Evolutionary conservation across 2,888 invertebrate genomes (phyloP), one percentile per base, ranked within the genome.

Genomic region (Drosophila sordidula): DNA sequence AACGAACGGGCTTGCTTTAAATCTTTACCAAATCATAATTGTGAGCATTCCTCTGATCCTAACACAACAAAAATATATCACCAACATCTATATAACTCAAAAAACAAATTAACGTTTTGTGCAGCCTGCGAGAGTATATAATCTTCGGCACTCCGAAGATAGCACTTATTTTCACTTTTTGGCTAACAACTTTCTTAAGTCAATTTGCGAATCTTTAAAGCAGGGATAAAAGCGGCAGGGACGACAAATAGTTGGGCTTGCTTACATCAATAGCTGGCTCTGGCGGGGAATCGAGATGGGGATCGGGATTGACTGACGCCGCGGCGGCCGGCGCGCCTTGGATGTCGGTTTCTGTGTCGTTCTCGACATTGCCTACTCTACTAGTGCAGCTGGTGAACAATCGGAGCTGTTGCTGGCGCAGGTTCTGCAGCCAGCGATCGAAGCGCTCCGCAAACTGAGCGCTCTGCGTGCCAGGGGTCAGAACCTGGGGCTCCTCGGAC

Each of bases 351-450:
- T 56, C 68, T 51, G 58, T 55, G 41, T 84, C 83, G 49, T 58
- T 78, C 54, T 80, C 83, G 57, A 83, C 46, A 70, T 78, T 67
- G 68, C 49, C 86, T 74, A 86, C 78, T 67, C 80, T 83, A 78
- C 83, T 84, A 51, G 83, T 84, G 61, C 83, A 84, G 70, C 86
- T 84, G 86, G 78, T 76, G 80, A 86, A 84, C 63, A 82, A 52
- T 39, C 85, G 65, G n/a, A 70, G 71, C 54, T 85, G 82, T 52
- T 82, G 82, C 71, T 85, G 82, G 25, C 82, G 82, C 72, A 84
- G 83, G 46, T 80, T 85, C 25, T 83, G 86, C 45, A 84, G 76
- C 83, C 83, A 84, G 49, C 78, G 80, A 76, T 84, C 84, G 69
- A 86, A 80, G 46, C 83, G 83, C 57, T 75, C 86, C 66, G 75